Evolutionary conservation across 2,113 vertebrate genomes (phyloP), one percentile per base, ranked within the genome.

Genomic region (Pteronura brasiliensis): DNA sequence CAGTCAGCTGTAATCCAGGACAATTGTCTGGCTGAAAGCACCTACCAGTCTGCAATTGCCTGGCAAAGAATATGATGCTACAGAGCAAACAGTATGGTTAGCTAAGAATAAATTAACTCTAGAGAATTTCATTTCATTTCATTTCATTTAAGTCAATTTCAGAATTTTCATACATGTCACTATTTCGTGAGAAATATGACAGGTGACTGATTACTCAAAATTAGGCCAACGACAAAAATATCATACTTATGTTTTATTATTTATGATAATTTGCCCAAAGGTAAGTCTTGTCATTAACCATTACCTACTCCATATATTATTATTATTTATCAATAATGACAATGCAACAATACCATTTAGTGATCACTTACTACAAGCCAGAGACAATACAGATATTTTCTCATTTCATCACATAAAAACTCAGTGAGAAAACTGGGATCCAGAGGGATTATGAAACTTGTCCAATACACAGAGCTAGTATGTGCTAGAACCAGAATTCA

Each of bases 191-290:
- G 55, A 92, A 93, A 92, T 77, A 42, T 82, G 47, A 89, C n/a
- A 88, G 57, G 20, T 44, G 61, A 74, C 25, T 36, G 80, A 95
- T 71, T 82, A 71, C 36, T 94, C 52, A 97, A 96, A 93, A 95
- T 82, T 76, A 95, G 34, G 31, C n/a, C 15, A 89, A 39, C 31
- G 23, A 71, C 34, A 88, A 92, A 93, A 93, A 85, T 36, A 59
- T 10, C 18, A 65, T 49, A 29, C 7, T 36, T 93, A 85, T 12
- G 31, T 52, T 82, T 88, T 71, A 81, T 61, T 74, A 67, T 86
- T 59, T 87, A 79, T 81, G 88, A 29, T 87, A n/a, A 49, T 88
- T 94, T 94, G 31, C 25, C 69, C 81, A 93, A 94, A 97, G 42
- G 6, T 90, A 90, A 93, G 7, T 63, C 36, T 90, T 95, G 23